Conservation (phyloP, 2,797 vertebrate species). For the Lophura swinhoii region DNA sequence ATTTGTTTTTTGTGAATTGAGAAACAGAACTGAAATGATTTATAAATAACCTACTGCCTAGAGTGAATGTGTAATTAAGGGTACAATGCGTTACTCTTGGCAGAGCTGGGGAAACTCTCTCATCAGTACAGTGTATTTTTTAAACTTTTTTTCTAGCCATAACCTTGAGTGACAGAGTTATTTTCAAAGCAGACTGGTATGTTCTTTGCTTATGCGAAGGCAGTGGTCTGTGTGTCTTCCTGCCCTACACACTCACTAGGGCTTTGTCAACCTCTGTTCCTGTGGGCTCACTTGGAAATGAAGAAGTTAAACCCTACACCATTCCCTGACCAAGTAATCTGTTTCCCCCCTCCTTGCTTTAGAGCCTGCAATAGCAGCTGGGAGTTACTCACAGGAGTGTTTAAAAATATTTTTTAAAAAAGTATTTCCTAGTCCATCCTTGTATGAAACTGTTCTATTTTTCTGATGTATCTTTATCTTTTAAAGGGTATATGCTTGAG, state of each 20-base stretch:
- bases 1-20: conserved; percentile 43
- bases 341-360: background rate
- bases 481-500: conserved; percentile 96
- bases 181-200: background rate
- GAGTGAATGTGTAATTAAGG: conserved; percentile 39
- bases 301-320: background rate
- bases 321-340: background rate
- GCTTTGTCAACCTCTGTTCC: background rate
- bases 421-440: background rate
- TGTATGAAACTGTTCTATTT: background rate
- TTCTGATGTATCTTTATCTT: background rate
- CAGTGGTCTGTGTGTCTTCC: background rate
- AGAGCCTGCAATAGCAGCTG: background rate
- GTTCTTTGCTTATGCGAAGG: background rate
- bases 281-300: background rate
- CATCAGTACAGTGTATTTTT: conserved; percentile 1
- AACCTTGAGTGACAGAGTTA: background rate
- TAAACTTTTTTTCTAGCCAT: background rate
- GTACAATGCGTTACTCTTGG: conserved; percentile 29
- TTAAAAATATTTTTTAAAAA: background rate
- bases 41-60: conserved; percentile 51
- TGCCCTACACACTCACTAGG: background rate
- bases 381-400: background rate
- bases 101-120: conserved; percentile 28
- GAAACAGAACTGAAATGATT: conserved; percentile 39